Base-by-base conservation (phyloP, 1,140 invertebrate genomes). In the Ips typographus region DNA sequence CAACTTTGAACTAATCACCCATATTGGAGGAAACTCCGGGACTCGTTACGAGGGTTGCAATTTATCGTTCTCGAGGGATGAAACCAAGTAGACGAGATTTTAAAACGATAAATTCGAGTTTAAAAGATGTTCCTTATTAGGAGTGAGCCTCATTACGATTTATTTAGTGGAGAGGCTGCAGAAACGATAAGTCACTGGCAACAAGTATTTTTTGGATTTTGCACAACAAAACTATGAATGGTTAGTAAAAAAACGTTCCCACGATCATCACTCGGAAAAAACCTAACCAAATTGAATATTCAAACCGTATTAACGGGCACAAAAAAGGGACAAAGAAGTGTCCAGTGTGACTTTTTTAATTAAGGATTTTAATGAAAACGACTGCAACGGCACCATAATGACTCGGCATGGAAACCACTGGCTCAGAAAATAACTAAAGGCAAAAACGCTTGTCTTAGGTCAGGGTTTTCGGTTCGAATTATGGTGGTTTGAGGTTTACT, bases 131-230 rank as follows among this genome's bases (percentile, higher is more conserved):
- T 59, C 56, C 3, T 61, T 68, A 59, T 68, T 68, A 59, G 37
- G 42, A 60, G 38, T 51, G 57, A 52, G 40, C 39, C 49, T 51
- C 65, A 68, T 68, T 68, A 68, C 49, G 65, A 68, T 68, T 68
- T 68, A 68, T 68, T 51, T 59, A 59, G 56, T 60, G 56, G 38
- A 43, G 56, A 36, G 47, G 43, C 58, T 38, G 57, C 57, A 49
- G 49, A 68, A 4, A 40, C 65, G 38, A 68, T 68, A 68, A 68
- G 65, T 68, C 57, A 68, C 41, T 53, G 65, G 60, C 60, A 62
- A 62, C 60, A 62, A 62, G 60, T 62, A 40, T 5, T 22, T 22
- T 22, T 22, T 22, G 22, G 22, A 22, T 22, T 22, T 22, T 22
- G 22, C 22, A 22, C 22, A 22, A 22, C 22, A 22, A 22, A 22